Evolutionary conservation across 2,888 invertebrate species (phyloP).

Genomic region (Pyrocoelia pectoralis): DNA sequence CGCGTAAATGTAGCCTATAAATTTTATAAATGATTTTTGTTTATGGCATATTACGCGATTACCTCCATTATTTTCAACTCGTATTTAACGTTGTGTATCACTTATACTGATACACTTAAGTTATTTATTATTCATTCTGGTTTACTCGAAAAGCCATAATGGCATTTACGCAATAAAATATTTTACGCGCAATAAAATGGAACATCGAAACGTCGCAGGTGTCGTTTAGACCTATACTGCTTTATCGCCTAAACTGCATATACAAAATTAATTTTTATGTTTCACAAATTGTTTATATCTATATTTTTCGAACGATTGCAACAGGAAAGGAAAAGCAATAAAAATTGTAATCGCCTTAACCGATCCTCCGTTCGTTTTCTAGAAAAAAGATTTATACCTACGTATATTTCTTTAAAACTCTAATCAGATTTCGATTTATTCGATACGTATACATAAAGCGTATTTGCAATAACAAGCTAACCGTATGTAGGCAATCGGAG

Average conservation of each 20-base stretch:
- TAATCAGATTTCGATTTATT: too few species aligned
- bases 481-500: too few species aligned
- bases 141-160: constrained; percentile 30
- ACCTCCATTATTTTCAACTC: background rate
- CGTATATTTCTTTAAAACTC: too few species aligned
- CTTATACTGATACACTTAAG: constrained; percentile 20
- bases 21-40: background rate
- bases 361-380: too few species aligned
- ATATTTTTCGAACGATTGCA: too few species aligned
- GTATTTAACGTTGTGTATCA: background rate
- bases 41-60: background rate
- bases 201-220: constrained; percentile 37
- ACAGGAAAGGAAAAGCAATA: too few species aligned
- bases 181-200: constrained; percentile 34
- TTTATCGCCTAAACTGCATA: constrained; percentile 27
- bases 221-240: constrained; percentile 28
- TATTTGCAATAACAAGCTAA: too few species aligned
- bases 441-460: too few species aligned
- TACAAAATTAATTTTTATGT: constrained; percentile 17
- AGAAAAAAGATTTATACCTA: too few species aligned
- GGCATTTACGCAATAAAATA: constrained; percentile 31
- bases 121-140: constrained; percentile 32
- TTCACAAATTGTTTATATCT: background rate
- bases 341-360: too few species aligned
- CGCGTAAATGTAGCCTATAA: background rate